Percentiles rank a stretch among this genome's conserved stretches.
These are phyloP conservation scores for Sigmodon hispidus DNA, from an alignment of 2,113 vertebrate species.

Conservation along the genomic window DNA sequence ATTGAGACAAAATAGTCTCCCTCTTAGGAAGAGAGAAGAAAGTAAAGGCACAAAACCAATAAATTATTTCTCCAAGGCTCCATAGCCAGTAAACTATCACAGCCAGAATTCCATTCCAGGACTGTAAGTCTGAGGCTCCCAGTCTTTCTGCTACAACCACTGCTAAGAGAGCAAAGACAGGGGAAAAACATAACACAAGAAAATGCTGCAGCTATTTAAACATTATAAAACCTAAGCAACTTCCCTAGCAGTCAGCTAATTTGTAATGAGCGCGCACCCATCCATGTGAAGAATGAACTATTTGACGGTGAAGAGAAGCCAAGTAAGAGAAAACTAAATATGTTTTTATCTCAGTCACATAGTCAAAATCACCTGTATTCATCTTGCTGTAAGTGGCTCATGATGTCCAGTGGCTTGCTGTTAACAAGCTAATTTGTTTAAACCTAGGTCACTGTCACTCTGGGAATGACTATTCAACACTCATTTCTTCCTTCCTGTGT, in stretches of 20 bases:
- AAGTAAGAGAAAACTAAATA: background rate
- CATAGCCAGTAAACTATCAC: background rate
- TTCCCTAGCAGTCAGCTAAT: background rate
- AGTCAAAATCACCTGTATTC: slow-evolving; percentile 61
- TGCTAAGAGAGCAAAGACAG: slow-evolving; percentile 36
- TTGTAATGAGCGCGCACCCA: background rate
- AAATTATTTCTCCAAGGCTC: background rate
- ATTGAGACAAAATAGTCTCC: background rate
- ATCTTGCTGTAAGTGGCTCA: slow-evolving; percentile 16
- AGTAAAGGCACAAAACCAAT: background rate
- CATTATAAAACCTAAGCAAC: slow-evolving; percentile 1
- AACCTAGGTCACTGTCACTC: slow-evolving; percentile 36
- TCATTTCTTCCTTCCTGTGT: background rate
- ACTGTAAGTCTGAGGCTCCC: background rate
- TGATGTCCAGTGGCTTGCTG: background rate
- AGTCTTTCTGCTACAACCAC: background rate
- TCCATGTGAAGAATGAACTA: background rate
- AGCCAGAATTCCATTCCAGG: background rate
- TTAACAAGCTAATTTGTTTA: slow-evolving; percentile 24
- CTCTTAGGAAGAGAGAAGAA: slow-evolving; percentile 14
- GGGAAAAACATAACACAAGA: slow-evolving; percentile 46
- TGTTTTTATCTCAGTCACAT: background rate
- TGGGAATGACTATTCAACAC: background rate
- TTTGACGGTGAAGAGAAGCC: background rate
- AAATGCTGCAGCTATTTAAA: slow-evolving; percentile 64